phyloP scores from a whole-genome alignment of 2,888 invertebrate species.

The Agonopterix subpropinquella region DNA sequence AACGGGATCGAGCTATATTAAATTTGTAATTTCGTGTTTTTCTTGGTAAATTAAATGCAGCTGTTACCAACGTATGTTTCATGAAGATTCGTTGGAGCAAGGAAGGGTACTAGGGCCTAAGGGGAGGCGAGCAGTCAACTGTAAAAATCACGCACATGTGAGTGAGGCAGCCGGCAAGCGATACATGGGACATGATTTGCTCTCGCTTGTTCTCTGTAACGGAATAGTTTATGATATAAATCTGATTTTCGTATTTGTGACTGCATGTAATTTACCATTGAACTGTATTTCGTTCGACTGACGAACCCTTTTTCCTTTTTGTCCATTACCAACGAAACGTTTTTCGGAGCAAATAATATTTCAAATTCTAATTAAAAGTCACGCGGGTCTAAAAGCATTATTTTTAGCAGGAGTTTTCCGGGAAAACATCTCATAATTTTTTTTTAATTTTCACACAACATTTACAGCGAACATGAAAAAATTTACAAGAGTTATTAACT shows the following conservation, averaged over 20 bases:
- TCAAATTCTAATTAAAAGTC: too few species aligned
- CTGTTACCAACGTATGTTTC: constrained; percentile 16
- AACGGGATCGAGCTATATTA: constrained; percentile 9
- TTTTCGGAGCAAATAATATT: too few species aligned
- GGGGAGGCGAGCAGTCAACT: constrained; percentile 1
- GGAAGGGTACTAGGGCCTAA: background rate
- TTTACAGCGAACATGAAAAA: too few species aligned
- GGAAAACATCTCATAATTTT: too few species aligned
- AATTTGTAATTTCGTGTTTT: constrained; percentile 13
- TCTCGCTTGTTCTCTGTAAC: background rate
- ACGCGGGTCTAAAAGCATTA: too few species aligned
- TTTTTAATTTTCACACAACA: too few species aligned
- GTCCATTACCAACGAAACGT: too few species aligned
- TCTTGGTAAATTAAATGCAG: constrained; percentile 15
- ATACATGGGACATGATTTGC: constrained; percentile 6
- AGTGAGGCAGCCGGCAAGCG: background rate
- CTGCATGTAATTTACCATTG: background rate
- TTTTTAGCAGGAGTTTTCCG: too few species aligned
- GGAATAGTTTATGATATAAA: background rate
- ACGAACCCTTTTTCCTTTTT: too few species aligned
- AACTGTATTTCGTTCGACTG: too few species aligned
- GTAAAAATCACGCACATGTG: constrained; percentile 6
- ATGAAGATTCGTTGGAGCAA: background rate
- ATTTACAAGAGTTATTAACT: too few species aligned
- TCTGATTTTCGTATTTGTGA: background rate